Base-by-base conservation (phyloP, 2,113 vertebrate genomes). In the Geococcyx californianus region DNA sequence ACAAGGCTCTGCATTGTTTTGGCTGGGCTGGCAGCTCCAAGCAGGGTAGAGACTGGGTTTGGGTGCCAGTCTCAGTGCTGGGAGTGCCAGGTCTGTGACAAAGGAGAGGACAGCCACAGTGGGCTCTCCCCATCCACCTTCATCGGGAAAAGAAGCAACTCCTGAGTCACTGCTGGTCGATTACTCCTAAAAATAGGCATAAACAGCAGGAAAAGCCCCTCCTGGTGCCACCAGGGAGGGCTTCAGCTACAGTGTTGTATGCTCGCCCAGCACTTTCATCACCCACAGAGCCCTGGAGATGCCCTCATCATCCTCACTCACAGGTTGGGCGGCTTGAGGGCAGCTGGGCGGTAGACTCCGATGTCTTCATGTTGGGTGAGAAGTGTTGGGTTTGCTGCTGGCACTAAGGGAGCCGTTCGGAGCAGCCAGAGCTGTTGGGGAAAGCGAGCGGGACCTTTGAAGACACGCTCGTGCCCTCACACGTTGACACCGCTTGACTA, bases 311-410 rank as follows among this genome's bases (percentile, higher is more conserved):
- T 28, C 73, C 23, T 62, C 59, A 1, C 13, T 63, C 29, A 7
- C 31, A 1, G 1, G 3, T 0, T 0, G 1, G 62, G 42, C 1
- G 4, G n/a, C n/a, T 24, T 3, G 36, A 12, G n/a, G 51, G 38
- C 20, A 5, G 60, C 3, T 10, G 69, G 47, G 20, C 62, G 13
- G 2, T 31, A 2, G 23, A 18, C 38, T 0, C 0, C 0, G 3
- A 0, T 2, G n/a, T 6, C 33, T 25, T 9, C 1, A 5, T 52
- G 29, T 0, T 40, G 49, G 21, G 24, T 18, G 33, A 19, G 70
- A 38, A 70, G 6, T 1, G 45, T 5, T 7, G 62, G 36, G 13
- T 73, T 38, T 51, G 55, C 31, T 1, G 0, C 34, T 23, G 56
- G 64, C n/a, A 66, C 18, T 21, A 4, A 9, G 15, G 33, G 19